Conservation (phyloP, 2,888 invertebrate genomes). For the Hyalella azteca region DNA sequence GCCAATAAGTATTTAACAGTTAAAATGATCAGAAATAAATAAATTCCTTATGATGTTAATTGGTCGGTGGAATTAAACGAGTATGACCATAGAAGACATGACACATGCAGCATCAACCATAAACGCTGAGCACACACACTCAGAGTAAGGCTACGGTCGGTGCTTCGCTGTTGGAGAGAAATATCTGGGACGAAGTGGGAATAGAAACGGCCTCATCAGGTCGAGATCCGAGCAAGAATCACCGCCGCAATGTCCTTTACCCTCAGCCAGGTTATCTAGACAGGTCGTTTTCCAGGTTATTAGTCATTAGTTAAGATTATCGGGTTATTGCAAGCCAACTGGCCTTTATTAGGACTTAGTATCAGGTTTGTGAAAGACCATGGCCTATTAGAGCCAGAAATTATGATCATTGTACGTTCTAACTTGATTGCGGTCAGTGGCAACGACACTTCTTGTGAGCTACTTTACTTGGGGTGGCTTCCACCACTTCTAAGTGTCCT, state of each 20-base stretch:
- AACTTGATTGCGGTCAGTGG: constrained; percentile 19
- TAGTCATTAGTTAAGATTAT: constrained; percentile 36
- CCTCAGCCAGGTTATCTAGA: constrained; percentile 35
- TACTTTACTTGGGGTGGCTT: not conserved
- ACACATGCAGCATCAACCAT: too few relatives aligned
- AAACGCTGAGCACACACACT: too few relatives aligned
- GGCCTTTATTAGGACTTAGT: constrained; percentile 31
- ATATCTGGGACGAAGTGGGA: constrained; percentile 13
- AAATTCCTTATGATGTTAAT: too few relatives aligned
- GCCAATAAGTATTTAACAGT: too few relatives aligned
- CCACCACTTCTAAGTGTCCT: too few relatives aligned
- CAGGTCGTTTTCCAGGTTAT: constrained; percentile 33
- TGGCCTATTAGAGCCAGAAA: constrained; percentile 22
- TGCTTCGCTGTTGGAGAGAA: too few relatives aligned
- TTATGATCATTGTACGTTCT: constrained; percentile 19
- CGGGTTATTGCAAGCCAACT: constrained; percentile 34
- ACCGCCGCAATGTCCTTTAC: constrained; percentile 36
- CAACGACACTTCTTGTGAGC: constrained; percentile 20
- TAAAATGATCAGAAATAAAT: too few relatives aligned
- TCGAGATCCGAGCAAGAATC: constrained; percentile 22
- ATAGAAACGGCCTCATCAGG: constrained; percentile 32
- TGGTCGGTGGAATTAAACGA: too few relatives aligned
- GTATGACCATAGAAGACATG: too few relatives aligned
- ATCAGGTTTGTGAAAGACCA: constrained; percentile 22
- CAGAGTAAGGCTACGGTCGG: too few relatives aligned